Conservation (phyloP, 2,113 vertebrate species). For the Leucoraja erinaceus region DNA sequence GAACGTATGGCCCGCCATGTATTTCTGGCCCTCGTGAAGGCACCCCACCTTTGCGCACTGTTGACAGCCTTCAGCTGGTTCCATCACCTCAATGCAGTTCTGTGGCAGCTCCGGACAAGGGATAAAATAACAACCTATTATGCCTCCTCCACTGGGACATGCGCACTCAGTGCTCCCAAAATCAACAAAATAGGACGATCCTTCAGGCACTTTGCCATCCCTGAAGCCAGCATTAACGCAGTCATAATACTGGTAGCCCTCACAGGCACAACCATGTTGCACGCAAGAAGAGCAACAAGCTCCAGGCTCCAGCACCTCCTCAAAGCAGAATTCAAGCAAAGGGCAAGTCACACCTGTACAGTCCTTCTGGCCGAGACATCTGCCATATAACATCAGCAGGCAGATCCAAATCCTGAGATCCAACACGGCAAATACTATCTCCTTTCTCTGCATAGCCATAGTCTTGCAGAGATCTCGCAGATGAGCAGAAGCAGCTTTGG, state of each 20-base stretch:
- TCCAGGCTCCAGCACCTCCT: slow-evolving; percentile 68
- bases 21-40: slow-evolving; percentile 65
- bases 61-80: slow-evolving; percentile 72
- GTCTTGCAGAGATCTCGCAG: slow-evolving; percentile 40
- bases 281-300: slow-evolving; percentile 75
- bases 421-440: slow-evolving; percentile 44
- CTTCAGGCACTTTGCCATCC: slow-evolving; percentile 79
- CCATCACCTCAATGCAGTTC: slow-evolving; percentile 76
- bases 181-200: slow-evolving; percentile 89
- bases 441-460: slow-evolving; percentile 50
- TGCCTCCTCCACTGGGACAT: slow-evolving; percentile 78
- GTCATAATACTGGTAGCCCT: slow-evolving; percentile 94
- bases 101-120: slow-evolving; percentile 80
- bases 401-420: slow-evolving; percentile 42
- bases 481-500: slow-evolving; percentile 5
- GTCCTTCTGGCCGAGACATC: slow-evolving; percentile 56
- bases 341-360: slow-evolving; percentile 73
- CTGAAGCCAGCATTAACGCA: slow-evolving; percentile 80
- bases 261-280: slow-evolving; percentile 76
- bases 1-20: slow-evolving; percentile 76
- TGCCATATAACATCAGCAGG: slow-evolving; percentile 44
- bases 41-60: slow-evolving; percentile 83
- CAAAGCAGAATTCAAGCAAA: slow-evolving; percentile 71
- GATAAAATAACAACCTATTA: slow-evolving; percentile 89
- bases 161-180: slow-evolving; percentile 90